Evolutionary conservation across 2,888 invertebrate genomes (phyloP).

Genomic region (Prosapia bicincta): DNA sequence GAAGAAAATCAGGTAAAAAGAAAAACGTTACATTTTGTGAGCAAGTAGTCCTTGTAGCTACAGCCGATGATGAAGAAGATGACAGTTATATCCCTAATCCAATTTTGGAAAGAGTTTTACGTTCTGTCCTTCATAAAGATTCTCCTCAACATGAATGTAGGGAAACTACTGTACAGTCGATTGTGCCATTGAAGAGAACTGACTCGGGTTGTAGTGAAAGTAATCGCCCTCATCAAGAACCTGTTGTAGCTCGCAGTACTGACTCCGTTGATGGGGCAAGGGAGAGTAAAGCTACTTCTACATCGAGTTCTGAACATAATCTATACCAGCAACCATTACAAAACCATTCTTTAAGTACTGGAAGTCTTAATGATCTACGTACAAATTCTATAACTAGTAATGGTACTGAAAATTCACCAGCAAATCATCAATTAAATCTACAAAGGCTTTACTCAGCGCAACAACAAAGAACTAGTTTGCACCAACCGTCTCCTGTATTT

Average conservation of each 20-base stretch:
- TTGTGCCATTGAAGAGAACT: slow-evolving; percentile 41
- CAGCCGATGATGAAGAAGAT: slow-evolving; percentile 88
- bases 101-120: slow-evolving; percentile 78
- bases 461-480: slow-evolving; percentile 9
- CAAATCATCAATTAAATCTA: neutral
- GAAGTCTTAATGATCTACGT: neutral
- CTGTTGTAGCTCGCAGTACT: neutral
- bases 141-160: slow-evolving; percentile 49
- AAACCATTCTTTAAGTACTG: neutral
- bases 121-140: slow-evolving; percentile 75
- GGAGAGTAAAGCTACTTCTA: neutral
- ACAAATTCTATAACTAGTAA: neutral
- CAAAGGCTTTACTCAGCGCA: neutral
- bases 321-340: neutral
- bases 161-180: slow-evolving; percentile 43
- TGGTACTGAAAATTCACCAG: neutral
- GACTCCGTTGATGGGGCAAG: neutral
- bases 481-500: slow-evolving; percentile 19
- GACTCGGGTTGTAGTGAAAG: slow-evolving; percentile 46
- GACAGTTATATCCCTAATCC: slow-evolving; percentile 90
- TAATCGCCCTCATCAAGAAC: slow-evolving; percentile 31
- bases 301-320: neutral
- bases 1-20: slow-evolving; percentile 67
- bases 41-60: slow-evolving; percentile 88
- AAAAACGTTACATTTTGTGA: slow-evolving; percentile 95